Percentiles rank a stretch among this genome's conserved stretches.
These are phyloP conservation scores for Bovichtus diacanthus DNA, from an alignment of 2,797 vertebrate genomes.

Conservation along the genomic window DNA sequence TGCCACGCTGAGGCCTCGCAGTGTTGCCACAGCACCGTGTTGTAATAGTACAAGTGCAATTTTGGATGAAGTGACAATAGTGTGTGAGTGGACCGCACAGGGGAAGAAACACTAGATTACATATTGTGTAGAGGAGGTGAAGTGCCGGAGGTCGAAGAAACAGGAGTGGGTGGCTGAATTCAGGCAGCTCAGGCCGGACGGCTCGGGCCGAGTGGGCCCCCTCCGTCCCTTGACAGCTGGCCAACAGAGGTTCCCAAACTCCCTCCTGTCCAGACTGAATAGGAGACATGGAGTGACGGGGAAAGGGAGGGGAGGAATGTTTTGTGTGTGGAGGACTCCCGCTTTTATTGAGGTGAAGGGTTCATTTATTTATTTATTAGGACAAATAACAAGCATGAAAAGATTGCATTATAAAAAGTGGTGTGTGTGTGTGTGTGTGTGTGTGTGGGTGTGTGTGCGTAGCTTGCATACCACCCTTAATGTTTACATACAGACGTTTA, in stretches of 20 bases:
- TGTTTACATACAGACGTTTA: background rate
- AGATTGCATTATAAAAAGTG: slow-evolving; percentile 2
- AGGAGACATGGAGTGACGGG: slow-evolving; percentile 39
- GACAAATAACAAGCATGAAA: slow-evolving; percentile 16
- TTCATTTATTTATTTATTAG: background rate
- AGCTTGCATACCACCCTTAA: background rate
- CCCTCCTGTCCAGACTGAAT: slow-evolving; percentile 63
- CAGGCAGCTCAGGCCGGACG: slow-evolving; percentile 6
- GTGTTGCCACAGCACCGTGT: background rate
- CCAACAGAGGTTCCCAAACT: slow-evolving; percentile 75
- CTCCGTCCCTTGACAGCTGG: slow-evolving; percentile 65
- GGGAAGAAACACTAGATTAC: slow-evolving; percentile 37
- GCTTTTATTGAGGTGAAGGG: slow-evolving; percentile 4
- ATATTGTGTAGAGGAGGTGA: slow-evolving; percentile 16
- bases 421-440: background rate
- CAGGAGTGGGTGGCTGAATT: slow-evolving; percentile 39
- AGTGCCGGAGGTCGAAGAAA: slow-evolving; percentile 37
- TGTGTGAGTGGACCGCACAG: background rate
- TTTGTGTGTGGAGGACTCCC: slow-evolving; percentile 14
- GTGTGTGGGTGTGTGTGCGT: background rate
- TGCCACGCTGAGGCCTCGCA: slow-evolving; percentile 8
- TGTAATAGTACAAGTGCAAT: slow-evolving; percentile 26
- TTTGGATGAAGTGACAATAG: slow-evolving; percentile 1
- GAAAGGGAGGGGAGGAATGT: slow-evolving; percentile 15
- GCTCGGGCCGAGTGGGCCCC: slow-evolving; percentile 1